Conservation (phyloP, 2,113 vertebrate genomes). For the Corythaeola cristata region DNA sequence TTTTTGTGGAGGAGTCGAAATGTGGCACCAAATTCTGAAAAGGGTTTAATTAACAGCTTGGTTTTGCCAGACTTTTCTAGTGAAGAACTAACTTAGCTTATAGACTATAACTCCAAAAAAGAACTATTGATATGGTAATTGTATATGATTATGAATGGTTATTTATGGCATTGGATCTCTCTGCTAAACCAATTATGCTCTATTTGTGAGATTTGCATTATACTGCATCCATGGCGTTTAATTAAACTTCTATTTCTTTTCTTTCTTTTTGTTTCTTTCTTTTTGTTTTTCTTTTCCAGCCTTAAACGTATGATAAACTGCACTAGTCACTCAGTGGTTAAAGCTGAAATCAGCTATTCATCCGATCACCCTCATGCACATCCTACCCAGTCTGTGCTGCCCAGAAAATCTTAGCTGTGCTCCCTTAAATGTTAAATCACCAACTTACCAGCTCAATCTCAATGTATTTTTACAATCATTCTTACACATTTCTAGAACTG, state of each 20-base stretch:
- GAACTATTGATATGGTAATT: slow-evolving; percentile 77
- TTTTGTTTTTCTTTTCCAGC: slow-evolving; percentile 22
- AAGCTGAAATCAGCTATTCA: slow-evolving; percentile 50
- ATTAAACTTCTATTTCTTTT: slow-evolving; percentile 62
- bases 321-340: slow-evolving; percentile 32
- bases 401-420: neutral
- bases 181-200: slow-evolving; percentile 73
- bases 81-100: slow-evolving; percentile 71
- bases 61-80: slow-evolving; percentile 68
- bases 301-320: slow-evolving; percentile 16
- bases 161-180: slow-evolving; percentile 74
- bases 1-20: slow-evolving; percentile 47
- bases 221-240: slow-evolving; percentile 60
- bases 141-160: slow-evolving; percentile 74
- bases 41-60: slow-evolving; percentile 71
- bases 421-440: neutral
- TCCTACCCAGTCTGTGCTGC: neutral
- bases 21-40: slow-evolving; percentile 64
- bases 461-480: neutral
- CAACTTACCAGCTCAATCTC: neutral
- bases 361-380: neutral
- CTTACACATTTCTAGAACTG: neutral
- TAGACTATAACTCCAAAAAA: slow-evolving; percentile 70
- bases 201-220: slow-evolving; percentile 73
- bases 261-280: slow-evolving; percentile 33